Evolutionary conservation across 2,888 invertebrate species (phyloP), one percentile per base, ranked within the genome.

Genomic region (Chamaedrilus cognettii): DNA sequence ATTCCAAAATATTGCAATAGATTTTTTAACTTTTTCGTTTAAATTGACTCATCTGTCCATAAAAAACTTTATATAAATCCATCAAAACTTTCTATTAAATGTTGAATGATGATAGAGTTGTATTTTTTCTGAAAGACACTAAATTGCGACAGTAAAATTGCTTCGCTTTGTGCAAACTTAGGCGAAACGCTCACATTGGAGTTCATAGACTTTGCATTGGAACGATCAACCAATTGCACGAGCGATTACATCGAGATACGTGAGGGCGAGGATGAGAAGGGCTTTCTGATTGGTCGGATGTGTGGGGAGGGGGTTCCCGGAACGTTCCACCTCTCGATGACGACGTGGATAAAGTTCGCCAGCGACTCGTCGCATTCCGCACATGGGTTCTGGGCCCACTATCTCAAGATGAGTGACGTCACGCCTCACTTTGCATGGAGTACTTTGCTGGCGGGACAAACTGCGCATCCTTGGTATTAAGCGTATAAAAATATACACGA

Each of bases 181-280:
- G 71, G 67, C 1, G 71, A 71, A 57, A 26, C 58, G 26, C 58
- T 71, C 31, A 66, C 67, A 19, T 23, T 71, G 57, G 70, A 70
- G 33, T 68, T 71, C 60, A 34, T 35, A 28, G 69, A 67, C 49
- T 67, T 71, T 55, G 63, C 62, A 2, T 7, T 68, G n/a, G 71
- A 71, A 56, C 33, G 55, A 11, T 65, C 69, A 28, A 42, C 64
- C 51, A 70, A 71, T 51, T 71, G 71, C 51, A 62, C 58, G 33
- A 68, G 55, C 52, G 70, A 71, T 34, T 71, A 66, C 60, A 28
- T 71, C 15, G 71, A 71, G 35, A 33, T 71, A 19, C 60, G 68
- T 15, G 66, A 70, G 49, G 71, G 70, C 49, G 61, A 64, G 2
- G 71, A 71, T 63, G 67, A 59, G 33, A 55, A 60, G 3, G 71